Percentiles rank a stretch among this genome's conserved stretches.
Evolutionary conservation across 2,797 vertebrate genomes (phyloP).

Genomic region (Aldrovandia affinis): DNA sequence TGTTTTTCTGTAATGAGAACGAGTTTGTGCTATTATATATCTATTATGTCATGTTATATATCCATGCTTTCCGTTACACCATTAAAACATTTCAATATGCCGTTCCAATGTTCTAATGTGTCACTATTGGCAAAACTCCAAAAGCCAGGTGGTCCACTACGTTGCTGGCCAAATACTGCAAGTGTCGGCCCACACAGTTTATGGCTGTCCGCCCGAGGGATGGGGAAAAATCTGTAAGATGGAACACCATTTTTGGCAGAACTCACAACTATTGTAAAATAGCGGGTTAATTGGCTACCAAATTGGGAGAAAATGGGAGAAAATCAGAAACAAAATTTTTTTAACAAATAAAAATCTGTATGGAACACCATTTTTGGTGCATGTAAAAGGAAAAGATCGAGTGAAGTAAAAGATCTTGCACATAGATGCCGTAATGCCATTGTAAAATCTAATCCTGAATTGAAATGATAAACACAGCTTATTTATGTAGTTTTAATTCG

Average conservation of each 20-base stretch:
- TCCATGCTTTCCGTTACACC: not conserved
- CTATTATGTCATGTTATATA: not conserved
- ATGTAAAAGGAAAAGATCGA: not conserved
- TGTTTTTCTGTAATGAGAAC: not conserved
- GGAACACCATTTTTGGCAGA: too few species aligned
- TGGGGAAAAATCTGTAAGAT: too few species aligned
- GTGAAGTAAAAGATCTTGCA: too few species aligned
- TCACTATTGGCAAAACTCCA: too few species aligned
- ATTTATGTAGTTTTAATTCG: not conserved
- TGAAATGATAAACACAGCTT: not conserved
- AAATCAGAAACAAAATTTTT: too few species aligned
- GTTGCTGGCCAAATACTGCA: too few species aligned
- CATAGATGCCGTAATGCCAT: not conserved
- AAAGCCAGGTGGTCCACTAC: too few species aligned
- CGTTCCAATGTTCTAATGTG: not conserved
- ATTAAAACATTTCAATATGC: not conserved
- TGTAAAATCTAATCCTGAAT: not conserved
- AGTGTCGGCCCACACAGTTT: too few species aligned
- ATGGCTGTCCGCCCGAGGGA: too few species aligned
- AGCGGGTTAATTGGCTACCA: too few species aligned
- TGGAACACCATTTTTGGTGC: not conserved
- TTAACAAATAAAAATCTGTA: not conserved
- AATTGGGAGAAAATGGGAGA: too few species aligned
- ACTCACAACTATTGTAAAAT: too few species aligned
- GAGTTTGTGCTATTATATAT: not conserved